Evolutionary conservation across 2,113 vertebrate genomes (phyloP).

Genomic region (Tympanuchus pallidicinctus): DNA sequence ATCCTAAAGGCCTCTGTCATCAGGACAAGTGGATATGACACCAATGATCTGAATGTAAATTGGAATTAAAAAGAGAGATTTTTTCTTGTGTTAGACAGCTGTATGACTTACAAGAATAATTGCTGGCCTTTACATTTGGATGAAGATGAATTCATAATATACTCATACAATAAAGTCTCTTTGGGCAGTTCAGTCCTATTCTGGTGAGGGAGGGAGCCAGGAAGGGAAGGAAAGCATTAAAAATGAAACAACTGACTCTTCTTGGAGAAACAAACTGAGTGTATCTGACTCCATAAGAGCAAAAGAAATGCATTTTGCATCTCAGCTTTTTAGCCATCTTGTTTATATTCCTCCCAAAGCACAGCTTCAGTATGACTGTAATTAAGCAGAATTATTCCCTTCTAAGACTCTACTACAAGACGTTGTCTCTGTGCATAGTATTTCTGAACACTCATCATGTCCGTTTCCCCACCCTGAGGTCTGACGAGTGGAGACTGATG

Average conservation of each 20-base stretch:
- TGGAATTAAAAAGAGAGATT: background rate
- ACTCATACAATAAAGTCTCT: background rate
- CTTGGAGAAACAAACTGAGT: background rate
- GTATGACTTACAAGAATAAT: background rate
- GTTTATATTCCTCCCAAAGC: conserved; percentile 23
- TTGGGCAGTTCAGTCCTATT: background rate
- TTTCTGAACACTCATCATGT: conserved; percentile 45
- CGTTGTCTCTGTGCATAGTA: conserved; percentile 33
- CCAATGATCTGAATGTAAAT: background rate
- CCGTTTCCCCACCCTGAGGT: conserved; percentile 47
- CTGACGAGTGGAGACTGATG: conserved; percentile 38
- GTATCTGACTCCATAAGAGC: background rate
- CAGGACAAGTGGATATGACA: background rate
- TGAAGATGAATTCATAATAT: background rate
- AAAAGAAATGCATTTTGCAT: background rate
- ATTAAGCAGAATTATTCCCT: conserved; percentile 46
- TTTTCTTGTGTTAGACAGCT: background rate
- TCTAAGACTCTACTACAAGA: conserved; percentile 47
- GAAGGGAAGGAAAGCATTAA: background rate
- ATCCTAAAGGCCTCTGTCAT: background rate
- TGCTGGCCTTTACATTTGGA: background rate
- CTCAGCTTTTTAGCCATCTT: conserved; percentile 16
- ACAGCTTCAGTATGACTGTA: conserved; percentile 5
- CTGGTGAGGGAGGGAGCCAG: background rate
- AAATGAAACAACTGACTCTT: background rate